phyloP scores from a whole-genome alignment of 2,888 invertebrate species.

The Lacanobia wlatinum region DNA sequence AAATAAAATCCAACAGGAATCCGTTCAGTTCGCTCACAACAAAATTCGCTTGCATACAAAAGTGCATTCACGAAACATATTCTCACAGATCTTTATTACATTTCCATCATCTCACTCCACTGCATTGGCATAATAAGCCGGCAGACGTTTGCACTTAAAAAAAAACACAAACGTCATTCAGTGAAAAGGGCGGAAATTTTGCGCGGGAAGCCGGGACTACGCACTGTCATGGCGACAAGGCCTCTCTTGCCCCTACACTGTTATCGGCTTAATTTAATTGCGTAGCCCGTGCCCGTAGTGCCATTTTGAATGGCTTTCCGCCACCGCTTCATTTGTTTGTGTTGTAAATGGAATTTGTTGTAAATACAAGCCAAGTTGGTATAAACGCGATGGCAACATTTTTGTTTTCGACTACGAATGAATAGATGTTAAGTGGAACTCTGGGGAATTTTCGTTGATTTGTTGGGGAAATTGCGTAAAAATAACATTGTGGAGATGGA shows the following conservation, averaged over 20 bases:
- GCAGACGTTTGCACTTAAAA: slow-evolving; percentile 43
- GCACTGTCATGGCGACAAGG: slow-evolving; percentile 58
- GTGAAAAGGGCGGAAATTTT: slow-evolving; percentile 59
- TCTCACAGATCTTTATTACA: slow-evolving; percentile 53
- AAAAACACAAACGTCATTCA: slow-evolving; percentile 53
- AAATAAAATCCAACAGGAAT: slow-evolving; percentile 6
- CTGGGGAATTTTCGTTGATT: slow-evolving; percentile 22
- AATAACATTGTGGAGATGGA: neutral
- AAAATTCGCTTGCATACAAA: slow-evolving; percentile 24
- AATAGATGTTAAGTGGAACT: slow-evolving; percentile 39
- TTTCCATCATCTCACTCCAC: slow-evolving; percentile 44
- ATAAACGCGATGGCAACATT: slow-evolving; percentile 37
- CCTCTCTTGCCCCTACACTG: slow-evolving; percentile 55
- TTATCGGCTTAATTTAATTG: slow-evolving; percentile 72
- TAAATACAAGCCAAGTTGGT: slow-evolving; percentile 43
- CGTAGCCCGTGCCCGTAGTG: slow-evolving; percentile 54
- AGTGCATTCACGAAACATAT: slow-evolving; percentile 44
- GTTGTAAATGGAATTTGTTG: slow-evolving; percentile 61
- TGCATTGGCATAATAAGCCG: slow-evolving; percentile 57
- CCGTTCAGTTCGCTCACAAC: slow-evolving; percentile 1
- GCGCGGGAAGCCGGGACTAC: slow-evolving; percentile 53
- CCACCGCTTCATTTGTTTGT: slow-evolving; percentile 63
- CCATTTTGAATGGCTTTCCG: slow-evolving; percentile 62
- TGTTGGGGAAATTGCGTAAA: slow-evolving; percentile 11
- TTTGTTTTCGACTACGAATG: slow-evolving; percentile 34